A percentile compares a stretch with the other conserved stretches of the same genome.
These are phyloP conservation scores for Halocynthia aurantium DNA, from an alignment of 23 tunicate genomes.

Conservation along the genomic window DNA sequence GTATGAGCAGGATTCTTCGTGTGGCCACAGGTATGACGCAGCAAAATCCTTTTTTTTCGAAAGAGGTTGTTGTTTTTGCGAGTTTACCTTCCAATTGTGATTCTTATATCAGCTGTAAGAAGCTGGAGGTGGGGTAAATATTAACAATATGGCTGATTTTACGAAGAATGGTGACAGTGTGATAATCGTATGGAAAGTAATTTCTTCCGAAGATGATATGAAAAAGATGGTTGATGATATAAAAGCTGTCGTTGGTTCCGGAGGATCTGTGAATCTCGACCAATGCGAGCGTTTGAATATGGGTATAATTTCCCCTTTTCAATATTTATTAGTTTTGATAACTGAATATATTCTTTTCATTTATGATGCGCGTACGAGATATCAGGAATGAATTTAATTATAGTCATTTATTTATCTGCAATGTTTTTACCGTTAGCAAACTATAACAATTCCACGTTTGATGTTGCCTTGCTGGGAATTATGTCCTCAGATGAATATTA, in stretches of 20 bases:
- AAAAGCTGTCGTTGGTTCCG: constrained; percentile 9
- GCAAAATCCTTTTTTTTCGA: no score
- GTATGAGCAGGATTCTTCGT: no score
- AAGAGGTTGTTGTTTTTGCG: no score
- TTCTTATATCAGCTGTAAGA: no score
- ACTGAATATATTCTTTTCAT: no score
- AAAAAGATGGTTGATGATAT: constrained; percentile 22
- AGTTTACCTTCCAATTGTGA: no score
- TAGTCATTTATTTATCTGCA: not conserved
- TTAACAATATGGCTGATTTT: constrained; percentile 22
- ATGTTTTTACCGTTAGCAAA: constrained; percentile 1
- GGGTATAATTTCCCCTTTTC: not conserved
- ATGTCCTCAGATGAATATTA: constrained; percentile 23
- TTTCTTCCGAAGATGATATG: constrained; percentile 28
- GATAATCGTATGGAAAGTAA: constrained; percentile 45
- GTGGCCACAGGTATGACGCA: no score
- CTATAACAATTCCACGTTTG: constrained; percentile 38
- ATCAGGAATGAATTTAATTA: no score
- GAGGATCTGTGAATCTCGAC: constrained; percentile 52
- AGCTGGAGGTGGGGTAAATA: no score
- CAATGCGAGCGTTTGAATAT: constrained; percentile 39
- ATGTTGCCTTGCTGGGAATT: constrained; percentile 46
- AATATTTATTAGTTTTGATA: not conserved
- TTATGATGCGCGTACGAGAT: no score
- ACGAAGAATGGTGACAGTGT: constrained; percentile 39